A percentile compares a stretch with the other conserved stretches of the same genome.
Conservation (phyloP, 2,888 invertebrate genomes). For the Phyto melanocephala region DNA sequence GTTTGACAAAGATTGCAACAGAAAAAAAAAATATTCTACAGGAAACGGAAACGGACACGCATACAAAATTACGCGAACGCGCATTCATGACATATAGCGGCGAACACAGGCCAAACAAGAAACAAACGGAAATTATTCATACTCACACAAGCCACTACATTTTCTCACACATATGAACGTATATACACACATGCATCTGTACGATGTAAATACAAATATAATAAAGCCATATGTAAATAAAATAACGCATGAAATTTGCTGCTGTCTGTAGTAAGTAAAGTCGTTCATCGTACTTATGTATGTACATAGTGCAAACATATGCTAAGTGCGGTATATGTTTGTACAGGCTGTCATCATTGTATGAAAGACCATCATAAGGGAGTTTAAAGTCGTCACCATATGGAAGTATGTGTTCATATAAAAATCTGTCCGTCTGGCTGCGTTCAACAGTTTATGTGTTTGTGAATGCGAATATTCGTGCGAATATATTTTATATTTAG, state of each 20-base stretch:
- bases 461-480: not conserved
- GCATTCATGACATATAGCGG: conserved; percentile 42
- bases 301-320: conserved; percentile 9
- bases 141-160: conserved; percentile 1
- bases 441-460: not conserved
- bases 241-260: conserved; percentile 36
- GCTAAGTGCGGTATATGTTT: conserved; percentile 43
- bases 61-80: conserved; percentile 62
- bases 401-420: not conserved
- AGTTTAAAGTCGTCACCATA: conserved; percentile 37
- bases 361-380: conserved; percentile 46
- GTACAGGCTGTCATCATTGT: conserved; percentile 33
- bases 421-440: conserved; percentile 4
- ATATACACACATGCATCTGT: not conserved
- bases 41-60: conserved; percentile 65
- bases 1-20: conserved; percentile 8
- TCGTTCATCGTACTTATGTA: not conserved
- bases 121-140: conserved; percentile 48
- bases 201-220: not conserved
- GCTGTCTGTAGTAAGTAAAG: conserved; percentile 37
- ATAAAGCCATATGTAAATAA: conserved; percentile 30
- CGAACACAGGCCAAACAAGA: conserved; percentile 5
- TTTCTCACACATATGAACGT: not conserved
- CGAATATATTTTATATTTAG: conserved; percentile 33
- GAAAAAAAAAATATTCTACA: conserved; percentile 32